A percentile compares a stretch with the other conserved stretches of the same genome.
These are phyloP conservation scores for Ophion ventricosus DNA, from an alignment of 2,888 invertebrate genomes.

Conservation along the genomic window DNA sequence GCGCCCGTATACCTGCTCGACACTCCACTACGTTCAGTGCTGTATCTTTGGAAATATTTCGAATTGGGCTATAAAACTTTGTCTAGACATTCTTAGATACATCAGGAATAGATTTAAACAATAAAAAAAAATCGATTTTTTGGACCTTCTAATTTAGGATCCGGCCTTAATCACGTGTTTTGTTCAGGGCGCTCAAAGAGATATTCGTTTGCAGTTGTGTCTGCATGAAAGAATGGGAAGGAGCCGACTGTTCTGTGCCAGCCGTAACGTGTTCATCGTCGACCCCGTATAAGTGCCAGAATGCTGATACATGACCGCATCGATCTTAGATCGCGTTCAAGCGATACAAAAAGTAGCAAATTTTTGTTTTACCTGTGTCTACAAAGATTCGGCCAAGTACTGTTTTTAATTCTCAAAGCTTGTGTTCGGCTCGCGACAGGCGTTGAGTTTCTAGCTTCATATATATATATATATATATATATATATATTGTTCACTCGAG, in stretches of 20 bases:
- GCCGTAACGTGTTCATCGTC: constrained; percentile 69
- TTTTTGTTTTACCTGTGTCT: constrained; percentile 32
- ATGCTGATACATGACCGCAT: constrained; percentile 62
- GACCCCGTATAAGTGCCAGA: constrained; percentile 70
- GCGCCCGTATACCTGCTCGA: too few relatives aligned
- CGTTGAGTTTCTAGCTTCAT: constrained; percentile 41
- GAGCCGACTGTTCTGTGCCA: constrained; percentile 83
- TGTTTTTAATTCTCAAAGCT: constrained; percentile 10
- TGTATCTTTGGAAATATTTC: too few relatives aligned
- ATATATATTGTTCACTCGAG: constrained; percentile 30
- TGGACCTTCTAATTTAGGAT: too few relatives aligned
- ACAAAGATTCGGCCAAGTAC: constrained; percentile 10
- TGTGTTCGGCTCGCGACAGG: constrained; percentile 18
- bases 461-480: constrained; percentile 25
- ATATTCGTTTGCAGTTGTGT: constrained; percentile 85
- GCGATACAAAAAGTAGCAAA: constrained; percentile 52
- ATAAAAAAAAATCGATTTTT: too few relatives aligned
- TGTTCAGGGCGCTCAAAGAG: background rate
- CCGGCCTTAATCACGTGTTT: background rate
- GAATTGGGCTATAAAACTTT: too few relatives aligned
- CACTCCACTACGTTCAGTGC: too few relatives aligned
- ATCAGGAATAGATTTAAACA: too few relatives aligned
- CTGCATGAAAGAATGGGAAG: constrained; percentile 90
- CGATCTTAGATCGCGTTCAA: background rate
- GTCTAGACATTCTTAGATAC: too few relatives aligned